These are phyloP conservation scores for Pachyuromys duprasi DNA, from an alignment of 2,797 vertebrate genomes.

Conservation along the genomic window DNA sequence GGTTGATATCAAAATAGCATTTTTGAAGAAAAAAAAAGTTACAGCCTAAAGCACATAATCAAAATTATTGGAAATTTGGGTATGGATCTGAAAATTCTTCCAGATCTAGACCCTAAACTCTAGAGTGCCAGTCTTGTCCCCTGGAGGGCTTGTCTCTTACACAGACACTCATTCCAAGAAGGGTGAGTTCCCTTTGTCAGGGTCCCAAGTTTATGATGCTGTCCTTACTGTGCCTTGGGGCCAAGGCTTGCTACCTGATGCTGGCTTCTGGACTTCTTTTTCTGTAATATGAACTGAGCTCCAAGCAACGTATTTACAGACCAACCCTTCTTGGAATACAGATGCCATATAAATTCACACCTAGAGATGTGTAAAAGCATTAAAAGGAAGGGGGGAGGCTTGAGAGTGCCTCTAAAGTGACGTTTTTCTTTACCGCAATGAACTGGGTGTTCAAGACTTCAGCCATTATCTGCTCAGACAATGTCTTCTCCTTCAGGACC, in stretches of 20 bases:
- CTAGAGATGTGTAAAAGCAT: not conserved
- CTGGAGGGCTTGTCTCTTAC: not conserved
- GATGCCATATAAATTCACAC: not conserved
- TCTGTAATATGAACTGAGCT: slow-evolving; percentile 2
- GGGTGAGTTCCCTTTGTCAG: not conserved
- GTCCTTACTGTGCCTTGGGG: not conserved
- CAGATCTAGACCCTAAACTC: not conserved
- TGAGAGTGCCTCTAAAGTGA: not conserved
- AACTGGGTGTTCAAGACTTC: not conserved
- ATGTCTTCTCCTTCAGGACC: not conserved
- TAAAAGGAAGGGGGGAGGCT: not conserved
- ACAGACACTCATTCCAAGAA: not conserved
- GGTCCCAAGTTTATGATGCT: not conserved
- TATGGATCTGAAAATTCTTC: not conserved
- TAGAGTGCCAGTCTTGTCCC: not conserved
- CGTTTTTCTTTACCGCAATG: not conserved
- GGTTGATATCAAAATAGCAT: not conserved
- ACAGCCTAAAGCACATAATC: not conserved
- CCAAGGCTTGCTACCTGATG: not conserved
- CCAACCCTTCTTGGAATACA: not conserved
- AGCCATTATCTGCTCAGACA: not conserved
- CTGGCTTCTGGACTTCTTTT: not conserved
- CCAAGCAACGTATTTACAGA: not conserved
- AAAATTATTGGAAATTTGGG: not conserved
- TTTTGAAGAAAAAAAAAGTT: not conserved